Base-by-base conservation (phyloP, 2,113 vertebrate species). In the Calyptommatus sinebrachiatus region DNA sequence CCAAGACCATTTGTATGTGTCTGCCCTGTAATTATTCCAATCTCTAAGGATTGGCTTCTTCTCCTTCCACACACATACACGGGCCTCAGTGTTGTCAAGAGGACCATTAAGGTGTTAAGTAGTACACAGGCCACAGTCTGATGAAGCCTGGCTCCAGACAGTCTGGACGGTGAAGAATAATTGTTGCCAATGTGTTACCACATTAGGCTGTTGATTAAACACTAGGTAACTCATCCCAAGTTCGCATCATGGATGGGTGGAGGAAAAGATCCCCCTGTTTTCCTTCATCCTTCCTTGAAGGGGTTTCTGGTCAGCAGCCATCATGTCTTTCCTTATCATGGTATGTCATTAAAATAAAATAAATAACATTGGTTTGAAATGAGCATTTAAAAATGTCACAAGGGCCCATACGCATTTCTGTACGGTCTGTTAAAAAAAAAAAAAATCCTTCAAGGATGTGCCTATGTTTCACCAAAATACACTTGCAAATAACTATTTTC, bases 71-170 rank as follows among this genome's bases (percentile, higher is more conserved):
- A 68, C 66, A 68, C 31, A 68, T 35, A 12, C 61, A 7, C 86
- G 87, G 86, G 71, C 68, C 67, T 48, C 78, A 48, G 35, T 88
- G 78, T 62, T 78, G 76, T 88, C 73, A 82, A 31, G 48, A 88
- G 92, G 91, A 90, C 82, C 90, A 93, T 95, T 95, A 95, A 95
- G 91, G 94, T 95, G 94, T 93, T 94, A 95, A 94, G 87, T 94
- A 91, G 87, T 94, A 91, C 92, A 91, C 90, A 91, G 90, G 87
- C 86, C 62, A 73, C 61, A 20, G 21, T 78, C 85, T 92, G 92
- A 94, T 93, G 89, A 89, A 91, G 92, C 78, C 84, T 89, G 95
- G 95, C 95, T 95, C 95, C 95, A 95, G 94, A 93, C 91, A 94
- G 95, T 96, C 95, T 96, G 94, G 93, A 84, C 83, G 90, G 91